phyloP scores from a whole-genome alignment of 2,113 vertebrate species.

The Ptilorrhoa leucosticta region DNA sequence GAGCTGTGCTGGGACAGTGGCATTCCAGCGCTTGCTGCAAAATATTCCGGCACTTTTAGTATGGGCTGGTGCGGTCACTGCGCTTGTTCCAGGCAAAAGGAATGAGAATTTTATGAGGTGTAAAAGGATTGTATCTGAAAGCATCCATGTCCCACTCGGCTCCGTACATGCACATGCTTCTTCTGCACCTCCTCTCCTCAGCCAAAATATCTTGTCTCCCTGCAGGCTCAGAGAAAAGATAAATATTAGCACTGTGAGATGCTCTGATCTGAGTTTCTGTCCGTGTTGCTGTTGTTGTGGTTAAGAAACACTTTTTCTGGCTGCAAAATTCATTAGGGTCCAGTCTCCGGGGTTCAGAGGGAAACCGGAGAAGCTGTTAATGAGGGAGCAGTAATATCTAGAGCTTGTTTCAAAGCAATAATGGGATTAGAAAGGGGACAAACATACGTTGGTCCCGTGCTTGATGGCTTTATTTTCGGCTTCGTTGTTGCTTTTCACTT shows the following conservation, averaged over 20 bases:
- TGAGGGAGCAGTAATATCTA: constrained; percentile 2
- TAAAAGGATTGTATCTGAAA: constrained; percentile 33
- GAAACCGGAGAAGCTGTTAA: constrained; percentile 38
- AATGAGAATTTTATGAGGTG: constrained; percentile 56
- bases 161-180: background rate
- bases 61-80: background rate
- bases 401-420: constrained; percentile 41
- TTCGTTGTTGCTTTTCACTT: constrained; percentile 27
- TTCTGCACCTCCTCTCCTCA: background rate
- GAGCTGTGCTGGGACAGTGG: background rate
- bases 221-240: background rate
- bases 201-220: background rate
- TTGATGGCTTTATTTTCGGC: constrained; percentile 34
- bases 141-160: background rate
- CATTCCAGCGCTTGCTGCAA: background rate
- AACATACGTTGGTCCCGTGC: constrained; percentile 14
- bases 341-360: constrained; percentile 24
- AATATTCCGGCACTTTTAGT: background rate
- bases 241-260: background rate
- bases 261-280: background rate
- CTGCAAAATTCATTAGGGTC: constrained; percentile 27
- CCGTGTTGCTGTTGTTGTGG: background rate
- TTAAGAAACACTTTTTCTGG: background rate
- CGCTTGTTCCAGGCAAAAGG: background rate
- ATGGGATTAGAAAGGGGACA: constrained; percentile 49